Conservation (phyloP, 2,113 vertebrate genomes). For the Perccottus glenii region DNA sequence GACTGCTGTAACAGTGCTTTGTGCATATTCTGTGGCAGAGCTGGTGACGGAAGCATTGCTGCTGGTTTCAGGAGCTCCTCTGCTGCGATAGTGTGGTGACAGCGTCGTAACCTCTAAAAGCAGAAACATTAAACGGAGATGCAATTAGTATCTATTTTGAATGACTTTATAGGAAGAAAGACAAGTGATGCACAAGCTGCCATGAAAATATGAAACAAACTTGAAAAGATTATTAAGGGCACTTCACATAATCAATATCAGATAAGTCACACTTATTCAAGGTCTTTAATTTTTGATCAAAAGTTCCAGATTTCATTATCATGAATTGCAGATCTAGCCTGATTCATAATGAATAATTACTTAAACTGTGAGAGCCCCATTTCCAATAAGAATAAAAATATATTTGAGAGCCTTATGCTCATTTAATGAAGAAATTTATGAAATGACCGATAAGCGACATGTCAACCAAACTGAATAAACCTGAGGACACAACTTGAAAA, state of each 20-base stretch:
- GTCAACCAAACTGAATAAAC: too few relatives aligned
- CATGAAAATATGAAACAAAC: constrained; percentile 14
- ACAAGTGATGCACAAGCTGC: constrained; percentile 8
- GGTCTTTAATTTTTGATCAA: constrained; percentile 7
- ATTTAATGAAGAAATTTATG: too few relatives aligned
- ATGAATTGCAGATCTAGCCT: constrained; percentile 29
- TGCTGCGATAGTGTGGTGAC: not conserved
- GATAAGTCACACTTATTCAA: constrained; percentile 19
- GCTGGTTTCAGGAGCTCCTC: not conserved
- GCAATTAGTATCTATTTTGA: not conserved
- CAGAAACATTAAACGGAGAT: not conserved
- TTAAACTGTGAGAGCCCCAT: too few relatives aligned
- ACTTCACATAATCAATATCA: constrained; percentile 43
- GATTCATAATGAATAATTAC: too few relatives aligned
- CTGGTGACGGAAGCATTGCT: not conserved
- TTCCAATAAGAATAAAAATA: too few relatives aligned
- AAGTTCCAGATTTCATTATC: not conserved
- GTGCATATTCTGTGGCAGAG: constrained; percentile 3
- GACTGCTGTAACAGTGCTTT: constrained; percentile 10
- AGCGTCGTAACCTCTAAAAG: constrained; percentile 31
- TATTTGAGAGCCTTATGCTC: too few relatives aligned
- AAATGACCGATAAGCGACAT: too few relatives aligned
- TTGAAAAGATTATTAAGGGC: constrained; percentile 25
- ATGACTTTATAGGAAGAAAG: not conserved
- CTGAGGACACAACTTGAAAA: too few relatives aligned